Conservation (phyloP, 2,113 vertebrate genomes). For the Panthera leo region DNA sequence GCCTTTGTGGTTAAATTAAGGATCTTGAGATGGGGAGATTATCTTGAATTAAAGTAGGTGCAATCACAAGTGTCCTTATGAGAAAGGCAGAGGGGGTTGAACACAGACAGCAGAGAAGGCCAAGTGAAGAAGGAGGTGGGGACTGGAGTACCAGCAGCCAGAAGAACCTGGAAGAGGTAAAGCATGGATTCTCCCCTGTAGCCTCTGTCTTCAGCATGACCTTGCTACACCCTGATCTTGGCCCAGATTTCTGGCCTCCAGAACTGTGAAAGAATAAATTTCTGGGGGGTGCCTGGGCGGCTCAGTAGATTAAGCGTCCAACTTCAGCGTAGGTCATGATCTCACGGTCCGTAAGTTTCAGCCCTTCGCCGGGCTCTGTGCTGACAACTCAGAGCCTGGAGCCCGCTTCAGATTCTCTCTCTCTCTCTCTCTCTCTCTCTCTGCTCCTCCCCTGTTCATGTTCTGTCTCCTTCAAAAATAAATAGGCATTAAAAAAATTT, state of each 20-base stretch:
- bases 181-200: not conserved
- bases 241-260: not conserved
- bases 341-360: no score
- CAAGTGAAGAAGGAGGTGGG: not conserved
- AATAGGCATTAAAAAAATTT: no score
- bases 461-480: no score
- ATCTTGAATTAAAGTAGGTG: not conserved
- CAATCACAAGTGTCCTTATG: not conserved
- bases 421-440: no score
- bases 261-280: not conserved
- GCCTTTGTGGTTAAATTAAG: not conserved
- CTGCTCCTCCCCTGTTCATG: no score
- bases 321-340: no score
- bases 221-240: not conserved
- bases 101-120: not conserved
- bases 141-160: not conserved
- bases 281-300: no score
- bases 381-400: no score
- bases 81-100: not conserved
- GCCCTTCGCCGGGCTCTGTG: no score
- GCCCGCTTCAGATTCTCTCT: no score
- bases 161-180: not conserved
- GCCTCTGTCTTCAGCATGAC: not conserved
- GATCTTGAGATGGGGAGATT: not conserved
- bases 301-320: no score